These are phyloP conservation scores for Agrenia bidenticulata DNA, from an alignment of 2,888 invertebrate species.

Conservation along the genomic window DNA sequence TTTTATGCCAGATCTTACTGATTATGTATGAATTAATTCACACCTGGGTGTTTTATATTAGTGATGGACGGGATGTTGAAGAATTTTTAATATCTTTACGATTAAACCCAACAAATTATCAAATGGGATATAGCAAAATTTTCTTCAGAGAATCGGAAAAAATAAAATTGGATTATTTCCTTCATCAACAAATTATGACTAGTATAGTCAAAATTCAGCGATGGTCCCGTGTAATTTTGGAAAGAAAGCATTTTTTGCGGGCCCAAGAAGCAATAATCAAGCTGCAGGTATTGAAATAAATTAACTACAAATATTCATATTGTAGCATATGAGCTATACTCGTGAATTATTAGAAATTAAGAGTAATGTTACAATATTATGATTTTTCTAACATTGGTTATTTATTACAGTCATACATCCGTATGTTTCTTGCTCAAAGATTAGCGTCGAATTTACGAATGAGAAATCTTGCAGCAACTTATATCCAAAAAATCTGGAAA, in stretches of 20 bases:
- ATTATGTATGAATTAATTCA: constrained; percentile 12
- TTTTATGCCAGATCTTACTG: too few species aligned
- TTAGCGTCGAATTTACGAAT: constrained; percentile 56
- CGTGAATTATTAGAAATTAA: constrained; percentile 19
- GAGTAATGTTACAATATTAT: constrained; percentile 18
- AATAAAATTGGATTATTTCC: constrained; percentile 82
- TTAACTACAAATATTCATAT: not conserved
- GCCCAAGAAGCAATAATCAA: constrained; percentile 72
- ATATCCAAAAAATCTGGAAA: constrained; percentile 79
- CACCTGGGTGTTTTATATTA: constrained; percentile 55
- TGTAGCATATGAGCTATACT: too few species aligned
- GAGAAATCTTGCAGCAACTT: constrained; percentile 59
- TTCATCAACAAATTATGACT: constrained; percentile 91
- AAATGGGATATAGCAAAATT: constrained; percentile 83
- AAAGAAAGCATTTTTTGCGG: constrained; percentile 73
- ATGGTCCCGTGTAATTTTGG: constrained; percentile 82
- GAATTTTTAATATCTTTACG: constrained; percentile 80
- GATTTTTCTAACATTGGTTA: too few species aligned
- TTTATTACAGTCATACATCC: constrained; percentile 65
- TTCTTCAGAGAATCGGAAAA: constrained; percentile 93
- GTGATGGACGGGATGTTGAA: constrained; percentile 81
- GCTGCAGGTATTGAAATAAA: constrained; percentile 69
- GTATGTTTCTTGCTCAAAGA: constrained; percentile 67
- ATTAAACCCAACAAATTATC: constrained; percentile 85
- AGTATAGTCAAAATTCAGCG: constrained; percentile 88